Evolutionary conservation across 2,113 vertebrate genomes (phyloP), one percentile per base, ranked within the genome.

Genomic region (Pimephales promelas): DNA sequence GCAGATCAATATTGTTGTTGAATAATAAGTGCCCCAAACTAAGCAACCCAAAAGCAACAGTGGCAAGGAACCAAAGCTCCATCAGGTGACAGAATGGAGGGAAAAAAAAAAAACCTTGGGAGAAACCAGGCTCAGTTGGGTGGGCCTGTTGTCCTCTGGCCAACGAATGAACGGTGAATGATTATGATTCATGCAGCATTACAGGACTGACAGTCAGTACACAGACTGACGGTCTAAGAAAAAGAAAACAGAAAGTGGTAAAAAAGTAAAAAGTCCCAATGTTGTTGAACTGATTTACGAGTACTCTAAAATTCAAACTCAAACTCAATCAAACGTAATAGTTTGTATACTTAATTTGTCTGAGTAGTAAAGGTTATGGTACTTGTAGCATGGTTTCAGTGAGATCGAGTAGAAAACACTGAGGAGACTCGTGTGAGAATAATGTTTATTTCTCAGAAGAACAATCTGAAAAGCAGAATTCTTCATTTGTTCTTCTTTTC

Each of bases 391-490:
- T 71, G 36, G 45, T 45, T 71, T 71, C 36, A 71, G 22, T 24
- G 68, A 71, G 68, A 71, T 71, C 68, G 45, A 45, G 68, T 71
- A 71, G 68, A 71, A 71, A 71, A n/a, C 36, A 7, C 36, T 71
- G 22, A 43, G 22, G 22, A 45, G 68, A 45, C 68, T 22, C 5
- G 8, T 24, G 11, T 45, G 36, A 71, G 36, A 71, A 40, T 43
- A n/a, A 3, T n/a, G 36, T 45, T 40, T 71, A 22, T 71, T 45
- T 45, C 22, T 71, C 36, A 43, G n/a, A 43, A 24, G 36, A 68
- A n/a, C 40, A 22, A n/a, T 40, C 64, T 22, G 18, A 68, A 31
- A 70, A 68, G 20, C 10, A 71, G 40, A 45, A 71, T 71, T 24
- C 22, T 43, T 72, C 2, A 47, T 52, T 52, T 31, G 72, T 45